Conservation (phyloP, 92 coral and sea anemone genomes). For the Desmophyllum pertusum region DNA sequence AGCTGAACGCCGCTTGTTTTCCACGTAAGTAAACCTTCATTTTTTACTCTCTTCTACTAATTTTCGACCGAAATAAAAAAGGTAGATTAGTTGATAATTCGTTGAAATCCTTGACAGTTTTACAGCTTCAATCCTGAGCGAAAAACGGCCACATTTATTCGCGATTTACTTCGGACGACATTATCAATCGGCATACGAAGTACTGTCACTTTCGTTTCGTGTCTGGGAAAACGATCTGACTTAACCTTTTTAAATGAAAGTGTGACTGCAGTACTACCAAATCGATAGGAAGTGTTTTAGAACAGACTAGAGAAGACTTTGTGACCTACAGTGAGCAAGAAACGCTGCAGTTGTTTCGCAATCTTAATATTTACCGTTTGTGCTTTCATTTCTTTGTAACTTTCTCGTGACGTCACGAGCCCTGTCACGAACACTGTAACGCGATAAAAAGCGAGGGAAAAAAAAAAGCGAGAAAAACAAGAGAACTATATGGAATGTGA, state of each 20-base stretch:
- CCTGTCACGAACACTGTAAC: too few species aligned
- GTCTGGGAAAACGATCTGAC: neutral
- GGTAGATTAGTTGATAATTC: neutral
- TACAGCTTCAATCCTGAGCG: neutral
- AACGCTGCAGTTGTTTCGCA: too few species aligned
- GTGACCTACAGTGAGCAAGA: too few species aligned
- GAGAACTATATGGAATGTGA: too few species aligned
- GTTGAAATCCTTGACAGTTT: neutral
- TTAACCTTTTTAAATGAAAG: too few species aligned
- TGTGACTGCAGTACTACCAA: neutral
- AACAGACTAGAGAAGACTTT: neutral
- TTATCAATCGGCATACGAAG: neutral
- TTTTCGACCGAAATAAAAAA: neutral
- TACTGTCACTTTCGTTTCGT: neutral
- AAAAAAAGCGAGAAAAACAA: too few species aligned
- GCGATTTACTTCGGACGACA: neutral
- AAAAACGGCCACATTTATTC: neutral
- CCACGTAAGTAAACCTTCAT: neutral
- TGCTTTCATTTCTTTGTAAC: too few species aligned
- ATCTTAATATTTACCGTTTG: too few species aligned
- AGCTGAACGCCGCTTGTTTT: neutral
- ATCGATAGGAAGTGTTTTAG: neutral
- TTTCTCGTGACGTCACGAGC: too few species aligned
- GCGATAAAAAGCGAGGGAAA: too few species aligned
- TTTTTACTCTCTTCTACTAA: neutral